Evolutionary conservation across 2,797 vertebrate species (phyloP), one percentile per base, ranked within the genome.

Genomic region (Hydrolagus colliei): DNA sequence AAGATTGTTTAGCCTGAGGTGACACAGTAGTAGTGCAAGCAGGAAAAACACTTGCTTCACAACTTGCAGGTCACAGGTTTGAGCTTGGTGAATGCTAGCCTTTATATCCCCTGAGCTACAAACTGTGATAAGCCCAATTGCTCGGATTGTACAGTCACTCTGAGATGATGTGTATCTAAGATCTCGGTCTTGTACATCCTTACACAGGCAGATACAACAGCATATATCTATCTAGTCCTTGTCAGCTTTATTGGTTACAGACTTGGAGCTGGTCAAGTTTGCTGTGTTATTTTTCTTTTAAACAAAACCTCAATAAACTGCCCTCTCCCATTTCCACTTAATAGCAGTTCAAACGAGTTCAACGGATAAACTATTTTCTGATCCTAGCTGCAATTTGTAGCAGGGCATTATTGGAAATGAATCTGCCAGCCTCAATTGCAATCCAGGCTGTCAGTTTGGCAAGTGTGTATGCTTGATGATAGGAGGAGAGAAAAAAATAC

Each of bases 71-170:
- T 71, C 27, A 4, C 32, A 84, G 65, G 32, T 84, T 84, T 71
- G 65, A 68, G 14, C 68, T 82, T 16, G 0, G 65, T 84, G 79
- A 71, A 27, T 84, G 79, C 79, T 65, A 71, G 65, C 65, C 9
- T 32, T 84, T 71, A 27, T 65, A 71, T 22, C 79, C 79, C 63
- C 67, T 67, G 41, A 84, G 65, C 79, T 71, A 84, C 32, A 84
- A 84, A 71, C 18, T 71, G 63, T 84, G 79, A 68, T 71, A 67
- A 84, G 79, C 20, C 63, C 65, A 68, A 84, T 84, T 84, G 79
- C 79, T 71, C 65, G 41, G 79, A 84, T 84, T 68, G 65, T 84
- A 52, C 65, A 52, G 63, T 9, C 67, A 68, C 79, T 52, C 79
- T 84, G 22, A 71, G 65, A 71, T 41, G 79, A 71, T 84, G 32